Evolutionary conservation across 2,113 vertebrate species (phyloP), one percentile per base, ranked within the genome.

Genomic region (Atlantisia rogersi): DNA sequence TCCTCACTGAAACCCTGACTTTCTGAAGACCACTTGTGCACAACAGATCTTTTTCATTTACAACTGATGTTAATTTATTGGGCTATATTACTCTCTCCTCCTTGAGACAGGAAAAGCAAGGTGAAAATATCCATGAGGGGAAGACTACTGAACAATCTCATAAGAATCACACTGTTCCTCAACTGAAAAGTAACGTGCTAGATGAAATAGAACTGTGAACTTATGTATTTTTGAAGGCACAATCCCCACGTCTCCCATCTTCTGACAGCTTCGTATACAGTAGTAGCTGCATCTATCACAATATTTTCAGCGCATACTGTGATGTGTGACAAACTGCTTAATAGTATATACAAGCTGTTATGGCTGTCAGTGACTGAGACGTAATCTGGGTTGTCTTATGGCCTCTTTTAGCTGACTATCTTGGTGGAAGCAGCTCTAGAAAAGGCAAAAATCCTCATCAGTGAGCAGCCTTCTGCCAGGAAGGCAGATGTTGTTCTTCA

Each of bases 321-420:
- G 80, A 88, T 74, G 73, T 88, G n/a, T 78, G 64, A 96, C 85
- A 96, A 96, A 95, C 76, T 94, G 46, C 85, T 92, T 96, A 94
- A 94, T 93, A 88, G 52, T 81, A 79, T 84, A 68, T 90, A 92
- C 60, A 81, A 86, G 85, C 78, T 94, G 79, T 94, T 96, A 84
- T n/a, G 78, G 84, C 59, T 94, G 87, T 70, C 79, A 92, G 10
- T 80, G 75, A 69, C 22, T 68, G 71, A 86, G 81, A 63, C 32
- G 42, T 63, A 83, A 94, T 81, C 79, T 88, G 15, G 52, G 19
- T 63, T 88, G 71, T 68, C 42, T 76, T 56, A 35, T 7, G 60
- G 46, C 29, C 50, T 74, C 75, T 90, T 90, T 77, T 88, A 44
- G 63, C 18, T 88, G 60, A 86, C 70, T 81, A n/a, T 67, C 79